Evolutionary conservation across 2,113 vertebrate genomes (phyloP).

Genomic region (Tylochromis polylepis): DNA sequence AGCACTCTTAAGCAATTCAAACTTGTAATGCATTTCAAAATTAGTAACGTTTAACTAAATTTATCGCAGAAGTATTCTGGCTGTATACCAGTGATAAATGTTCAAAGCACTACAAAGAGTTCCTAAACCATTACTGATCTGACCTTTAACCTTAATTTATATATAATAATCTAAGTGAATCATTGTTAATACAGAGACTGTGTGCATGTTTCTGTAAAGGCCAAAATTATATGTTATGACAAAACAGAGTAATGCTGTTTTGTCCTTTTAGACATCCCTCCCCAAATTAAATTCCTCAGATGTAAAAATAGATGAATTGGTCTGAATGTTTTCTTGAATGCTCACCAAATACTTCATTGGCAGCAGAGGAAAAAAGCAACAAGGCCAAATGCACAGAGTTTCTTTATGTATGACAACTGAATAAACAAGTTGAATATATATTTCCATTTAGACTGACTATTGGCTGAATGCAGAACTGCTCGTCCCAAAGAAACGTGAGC

Average conservation of each 20-base stretch:
- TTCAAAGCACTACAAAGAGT: not conserved
- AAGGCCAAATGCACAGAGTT: not conserved
- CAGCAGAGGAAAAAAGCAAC: not conserved
- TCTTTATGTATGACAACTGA: not conserved
- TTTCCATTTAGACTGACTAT: not conserved
- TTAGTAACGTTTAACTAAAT: not conserved
- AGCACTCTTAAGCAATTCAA: not conserved
- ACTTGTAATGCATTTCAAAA: not conserved
- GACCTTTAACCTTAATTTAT: not conserved
- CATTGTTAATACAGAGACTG: not conserved
- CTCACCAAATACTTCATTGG: not conserved
- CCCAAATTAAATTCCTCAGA: not conserved
- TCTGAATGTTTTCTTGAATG: not conserved
- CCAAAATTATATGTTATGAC: not conserved
- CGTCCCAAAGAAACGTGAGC: not conserved
- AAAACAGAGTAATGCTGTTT: not conserved
- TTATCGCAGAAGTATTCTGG: not conserved
- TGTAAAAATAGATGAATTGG: not conserved
- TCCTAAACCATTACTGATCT: too few relatives aligned
- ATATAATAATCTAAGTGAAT: not conserved
- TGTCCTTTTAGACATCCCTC: not conserved
- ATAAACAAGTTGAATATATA: not conserved
- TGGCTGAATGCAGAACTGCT: not conserved
- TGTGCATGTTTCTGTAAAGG: not conserved
- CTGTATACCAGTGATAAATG: not conserved